Conservation (phyloP, 2,113 vertebrate genomes). For the Eira barbara region DNA sequence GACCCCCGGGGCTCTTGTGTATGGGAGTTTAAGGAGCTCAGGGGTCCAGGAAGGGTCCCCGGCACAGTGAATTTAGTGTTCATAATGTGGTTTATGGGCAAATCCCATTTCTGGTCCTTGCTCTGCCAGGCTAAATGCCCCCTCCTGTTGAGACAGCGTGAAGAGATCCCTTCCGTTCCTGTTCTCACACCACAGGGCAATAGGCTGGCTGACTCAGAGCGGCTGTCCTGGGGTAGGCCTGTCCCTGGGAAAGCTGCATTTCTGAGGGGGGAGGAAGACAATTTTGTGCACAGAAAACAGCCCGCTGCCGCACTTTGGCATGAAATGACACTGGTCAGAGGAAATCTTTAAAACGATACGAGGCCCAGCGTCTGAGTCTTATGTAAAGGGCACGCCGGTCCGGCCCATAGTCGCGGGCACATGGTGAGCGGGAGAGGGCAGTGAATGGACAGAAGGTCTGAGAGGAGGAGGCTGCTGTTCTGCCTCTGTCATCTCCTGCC, state of each 20-base stretch:
- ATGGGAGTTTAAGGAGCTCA: neutral
- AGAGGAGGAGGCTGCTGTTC: neutral
- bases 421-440: neutral
- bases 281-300: neutral
- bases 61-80: neutral
- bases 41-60: neutral
- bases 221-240: neutral
- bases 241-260: conserved; percentile 3
- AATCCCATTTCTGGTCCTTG: conserved; percentile 15
- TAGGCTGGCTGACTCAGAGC: neutral
- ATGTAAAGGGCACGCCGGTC: neutral
- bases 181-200: neutral
- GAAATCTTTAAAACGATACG: neutral
- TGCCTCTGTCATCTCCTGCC: neutral
- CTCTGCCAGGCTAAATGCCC: neutral
- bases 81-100: neutral
- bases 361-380: neutral
- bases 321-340: conserved; percentile 48
- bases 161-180: neutral
- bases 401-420: accelerated
- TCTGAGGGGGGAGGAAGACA: conserved; percentile 42
- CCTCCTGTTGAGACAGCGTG: neutral
- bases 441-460: neutral
- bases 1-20: neutral
- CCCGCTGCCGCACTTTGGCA: conserved; percentile 40